Conservation (phyloP, 2,113 vertebrate genomes). For the Oncorhynchus gorbuscha region DNA sequence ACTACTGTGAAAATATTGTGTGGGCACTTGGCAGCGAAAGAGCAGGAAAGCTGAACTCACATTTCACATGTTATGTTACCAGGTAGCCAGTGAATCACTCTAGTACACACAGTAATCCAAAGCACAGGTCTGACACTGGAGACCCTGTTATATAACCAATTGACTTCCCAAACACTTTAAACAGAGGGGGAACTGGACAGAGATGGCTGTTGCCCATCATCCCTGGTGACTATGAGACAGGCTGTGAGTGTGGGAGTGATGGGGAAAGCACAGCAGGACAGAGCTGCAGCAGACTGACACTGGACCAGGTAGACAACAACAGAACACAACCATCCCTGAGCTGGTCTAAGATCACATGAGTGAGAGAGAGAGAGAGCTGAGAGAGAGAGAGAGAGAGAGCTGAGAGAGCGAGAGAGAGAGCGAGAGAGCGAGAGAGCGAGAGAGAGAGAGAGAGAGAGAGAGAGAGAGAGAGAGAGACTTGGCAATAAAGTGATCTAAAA, state of each 20-base stretch:
- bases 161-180: background rate
- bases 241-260: background rate
- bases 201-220: background rate
- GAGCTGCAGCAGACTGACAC: background rate
- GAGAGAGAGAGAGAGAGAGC: slow-evolving; percentile 1
- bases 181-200: background rate
- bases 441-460: slow-evolving; percentile 14
- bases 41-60: background rate
- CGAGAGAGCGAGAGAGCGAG: background rate
- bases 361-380: background rate
- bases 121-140: background rate
- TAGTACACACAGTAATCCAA: background rate
- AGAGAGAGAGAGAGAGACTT: slow-evolving; percentile 40
- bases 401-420: slow-evolving; percentile 12
- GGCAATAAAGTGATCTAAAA: slow-evolving; percentile 49
- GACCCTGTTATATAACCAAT: background rate
- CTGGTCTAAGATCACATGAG: background rate
- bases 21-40: background rate
- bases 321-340: background rate
- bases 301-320: background rate
- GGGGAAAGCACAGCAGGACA: background rate
- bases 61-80: background rate
- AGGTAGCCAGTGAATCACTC: background rate
- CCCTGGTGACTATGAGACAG: background rate
- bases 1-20: background rate